Percentiles rank a stretch among this genome's conserved stretches.
Conservation (phyloP, 2,888 invertebrate species). For the Drosophila phalerata region DNA sequence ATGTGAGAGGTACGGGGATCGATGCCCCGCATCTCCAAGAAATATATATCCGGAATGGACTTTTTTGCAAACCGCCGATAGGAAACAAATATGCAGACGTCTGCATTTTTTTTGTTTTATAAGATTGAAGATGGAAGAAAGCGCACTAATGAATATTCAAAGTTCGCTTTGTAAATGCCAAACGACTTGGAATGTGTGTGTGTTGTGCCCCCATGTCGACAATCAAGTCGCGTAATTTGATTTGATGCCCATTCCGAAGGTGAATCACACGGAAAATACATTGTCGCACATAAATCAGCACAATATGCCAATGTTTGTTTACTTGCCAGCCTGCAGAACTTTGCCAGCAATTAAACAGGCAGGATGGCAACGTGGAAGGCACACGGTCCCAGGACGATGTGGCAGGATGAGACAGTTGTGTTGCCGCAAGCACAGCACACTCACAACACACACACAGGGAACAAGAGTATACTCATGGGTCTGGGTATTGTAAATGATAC, state of each 20-base stretch:
- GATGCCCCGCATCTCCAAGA: conserved; percentile 86
- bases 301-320: conserved; percentile 84
- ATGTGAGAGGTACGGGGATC: conserved; percentile 86
- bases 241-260: conserved; percentile 62
- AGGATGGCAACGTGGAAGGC: conserved; percentile 57
- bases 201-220: conserved; percentile 58
- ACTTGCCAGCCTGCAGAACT: conserved; percentile 76
- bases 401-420: conserved; percentile 26
- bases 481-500: conserved; percentile 80
- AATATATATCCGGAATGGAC: conserved; percentile 23
- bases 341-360: conserved; percentile 85
- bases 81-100: conserved; percentile 79
- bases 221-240: conserved; percentile 84
- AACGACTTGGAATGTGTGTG: conserved; percentile 45
- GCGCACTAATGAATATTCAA: conserved; percentile 82
- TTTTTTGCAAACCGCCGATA: conserved; percentile 17
- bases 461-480: conserved; percentile 28
- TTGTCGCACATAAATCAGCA: conserved; percentile 84
- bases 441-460: conserved; percentile 13
- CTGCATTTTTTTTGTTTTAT: conserved; percentile 66
- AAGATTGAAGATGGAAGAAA: conserved; percentile 46
- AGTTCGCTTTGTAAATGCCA: conserved; percentile 71
- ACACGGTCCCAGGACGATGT: conserved; percentile 40
- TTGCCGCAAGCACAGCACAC: conserved; percentile 44
- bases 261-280: conserved; percentile 55